Base-by-base conservation (phyloP, 2,113 vertebrate genomes). In the Platysternon megacephalum region DNA sequence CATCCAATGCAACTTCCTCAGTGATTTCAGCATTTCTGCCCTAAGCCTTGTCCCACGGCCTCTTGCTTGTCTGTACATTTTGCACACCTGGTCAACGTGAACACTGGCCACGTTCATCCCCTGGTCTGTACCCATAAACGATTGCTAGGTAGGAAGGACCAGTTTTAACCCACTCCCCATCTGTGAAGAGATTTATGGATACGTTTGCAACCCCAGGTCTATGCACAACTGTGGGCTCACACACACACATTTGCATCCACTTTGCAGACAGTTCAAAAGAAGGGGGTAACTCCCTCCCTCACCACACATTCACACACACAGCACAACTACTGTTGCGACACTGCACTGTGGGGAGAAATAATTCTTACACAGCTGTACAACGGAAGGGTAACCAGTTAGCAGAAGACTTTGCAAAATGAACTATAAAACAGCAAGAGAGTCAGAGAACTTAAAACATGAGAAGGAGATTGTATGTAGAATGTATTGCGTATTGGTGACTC, bases 1-100 rank as follows among this genome's bases (percentile, higher is more conserved):
- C 93, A 68, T 42, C 29, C n/a, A 92, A 84, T 85, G 4, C 56
- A 81, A 32, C 91, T 90, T 95, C 87, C 89, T 95, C 94, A 95
- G 90, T 85, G 97, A 85, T 92, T 21, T 83, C 86, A 26, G 65
- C 79, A 51, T 22, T 89, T 81, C 65, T 21, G 89, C 79, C 81
- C 11, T 93, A 58, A 88, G 84, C 82, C 61, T 14, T 4, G 1
- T 56, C 84, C 79, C 48, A 11, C 32, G 1, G 3, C 52, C 78
- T 89, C 92, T 14, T 2, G 48, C 89, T 92, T 89, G 95, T 80
- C 96, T 97, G 97, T 48, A 61, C 79, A 61, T 88, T 74, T 61
- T 32, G 28, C 80, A 88, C 29, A 29, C 0, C 6, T 49, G 52
- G 86, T 82, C 93, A n/a, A 72, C 1, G 0, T 2, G 80, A 87